These are phyloP conservation scores for Malthinus seriepunctatus DNA, from an alignment of 2,888 invertebrate species.

Conservation along the genomic window DNA sequence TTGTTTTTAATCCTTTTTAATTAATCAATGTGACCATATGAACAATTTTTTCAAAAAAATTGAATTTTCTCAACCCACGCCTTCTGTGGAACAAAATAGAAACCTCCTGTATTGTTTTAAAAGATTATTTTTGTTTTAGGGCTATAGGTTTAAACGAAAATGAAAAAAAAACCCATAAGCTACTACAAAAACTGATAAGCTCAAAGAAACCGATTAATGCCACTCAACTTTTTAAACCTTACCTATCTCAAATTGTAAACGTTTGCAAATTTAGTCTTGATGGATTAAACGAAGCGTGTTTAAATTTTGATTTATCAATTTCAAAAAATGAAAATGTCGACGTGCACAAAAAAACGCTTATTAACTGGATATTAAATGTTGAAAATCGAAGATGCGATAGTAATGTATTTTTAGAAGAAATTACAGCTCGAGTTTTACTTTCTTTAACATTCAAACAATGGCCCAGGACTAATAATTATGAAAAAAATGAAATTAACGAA, in stretches of 20 bases:
- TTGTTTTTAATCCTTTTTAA: too few relatives aligned
- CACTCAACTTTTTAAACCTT: constrained; percentile 51
- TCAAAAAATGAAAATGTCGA: constrained; percentile 27
- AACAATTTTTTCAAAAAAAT: too few relatives aligned
- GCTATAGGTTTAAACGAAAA: constrained; percentile 56
- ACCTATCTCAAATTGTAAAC: constrained; percentile 49
- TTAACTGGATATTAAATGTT: constrained; percentile 41
- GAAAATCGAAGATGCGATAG: constrained; percentile 33
- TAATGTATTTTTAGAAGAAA: constrained; percentile 25
- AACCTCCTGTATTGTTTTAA: too few relatives aligned
- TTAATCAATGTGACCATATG: too few relatives aligned
- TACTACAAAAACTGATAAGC: constrained; percentile 53
- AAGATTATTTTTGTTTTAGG: constrained; percentile 38
- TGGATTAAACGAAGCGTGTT: constrained; percentile 50
- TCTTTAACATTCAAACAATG: constrained; percentile 45
- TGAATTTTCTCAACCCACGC: too few relatives aligned
- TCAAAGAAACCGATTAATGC: constrained; percentile 45
- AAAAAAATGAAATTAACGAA: constrained; percentile 16
- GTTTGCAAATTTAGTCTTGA: constrained; percentile 49
- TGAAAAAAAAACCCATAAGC: constrained; percentile 51
- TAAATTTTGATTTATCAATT: constrained; percentile 36
- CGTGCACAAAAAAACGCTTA: constrained; percentile 28
- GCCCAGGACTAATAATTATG: constrained; percentile 28
- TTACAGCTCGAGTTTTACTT: constrained; percentile 41
- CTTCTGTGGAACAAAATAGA: too few relatives aligned